phyloP scores from a whole-genome alignment of 1,140 invertebrate species.

The Diploscapter pachys region DNA sequence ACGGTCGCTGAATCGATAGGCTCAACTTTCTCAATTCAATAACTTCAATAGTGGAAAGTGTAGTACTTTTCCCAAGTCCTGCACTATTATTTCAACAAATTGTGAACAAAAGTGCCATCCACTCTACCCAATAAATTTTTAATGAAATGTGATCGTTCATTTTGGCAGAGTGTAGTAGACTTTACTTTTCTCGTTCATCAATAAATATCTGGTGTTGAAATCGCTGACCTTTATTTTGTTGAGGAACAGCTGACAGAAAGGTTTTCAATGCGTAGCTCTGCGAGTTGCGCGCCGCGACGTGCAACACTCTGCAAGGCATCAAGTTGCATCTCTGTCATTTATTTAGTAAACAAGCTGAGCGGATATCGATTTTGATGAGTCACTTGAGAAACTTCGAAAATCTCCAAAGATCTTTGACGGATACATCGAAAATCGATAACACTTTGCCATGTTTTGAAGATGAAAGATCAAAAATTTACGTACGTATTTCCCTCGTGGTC shows the following conservation, averaged over 20 bases:
- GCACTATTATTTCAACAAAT: conserved; percentile 3
- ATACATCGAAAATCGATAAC: no score
- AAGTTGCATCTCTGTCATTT: neutral
- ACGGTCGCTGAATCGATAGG: neutral
- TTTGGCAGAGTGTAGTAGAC: no score
- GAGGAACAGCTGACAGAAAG: conserved; percentile 19
- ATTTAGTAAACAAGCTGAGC: no score
- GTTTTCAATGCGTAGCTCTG: conserved; percentile 32
- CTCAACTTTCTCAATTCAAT: no score
- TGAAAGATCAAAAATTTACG: neutral
- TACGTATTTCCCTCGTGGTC: conserved; percentile 34
- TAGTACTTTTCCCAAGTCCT: no score
- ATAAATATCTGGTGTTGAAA: neutral
- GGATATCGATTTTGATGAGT: no score
- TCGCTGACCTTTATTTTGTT: conserved; percentile 11
- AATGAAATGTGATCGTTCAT: no score
- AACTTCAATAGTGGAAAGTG: no score
- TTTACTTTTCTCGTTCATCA: no score
- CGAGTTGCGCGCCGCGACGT: conserved; percentile 26
- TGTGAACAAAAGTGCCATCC: neutral
- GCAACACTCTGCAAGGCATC: conserved; percentile 12
- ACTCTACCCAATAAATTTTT: neutral
- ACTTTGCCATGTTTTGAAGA: no score
- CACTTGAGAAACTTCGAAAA: no score
- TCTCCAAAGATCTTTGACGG: no score